Conservation (phyloP, 1,140 invertebrate genomes). For the Schlechtendalia chinensis region DNA sequence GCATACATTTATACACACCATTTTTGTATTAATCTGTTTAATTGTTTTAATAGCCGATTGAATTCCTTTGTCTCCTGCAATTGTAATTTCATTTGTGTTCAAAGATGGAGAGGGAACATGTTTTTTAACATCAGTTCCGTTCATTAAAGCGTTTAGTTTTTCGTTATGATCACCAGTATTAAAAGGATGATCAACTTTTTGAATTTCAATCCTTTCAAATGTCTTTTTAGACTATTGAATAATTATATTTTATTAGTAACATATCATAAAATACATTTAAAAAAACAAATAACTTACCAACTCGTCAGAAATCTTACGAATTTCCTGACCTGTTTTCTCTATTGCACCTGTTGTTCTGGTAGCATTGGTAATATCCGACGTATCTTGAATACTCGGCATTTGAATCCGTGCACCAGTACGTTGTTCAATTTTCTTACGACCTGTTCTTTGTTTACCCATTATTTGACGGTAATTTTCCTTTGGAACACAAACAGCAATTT, state of each 20-base stretch:
- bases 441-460: conserved; percentile 82
- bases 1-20: conserved; percentile 62
- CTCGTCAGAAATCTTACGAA: conserved; percentile 89
- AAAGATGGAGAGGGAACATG: conserved; percentile 91
- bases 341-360: conserved; percentile 92
- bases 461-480: conserved; percentile 96
- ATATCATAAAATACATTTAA: neutral
- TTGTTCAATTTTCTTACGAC: conserved; percentile 86
- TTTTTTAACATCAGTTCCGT: conserved; percentile 84
- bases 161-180: conserved; percentile 86
- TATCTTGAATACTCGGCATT: conserved; percentile 82
- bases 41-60: conserved; percentile 81
- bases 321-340: conserved; percentile 93
- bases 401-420: conserved; percentile 89
- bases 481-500: conserved; percentile 82
- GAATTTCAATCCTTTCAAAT: conserved; percentile 78
- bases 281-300: conserved; percentile 61
- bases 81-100: conserved; percentile 89
- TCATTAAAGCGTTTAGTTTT: conserved; percentile 71
- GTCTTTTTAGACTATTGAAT: conserved; percentile 69
- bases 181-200: conserved; percentile 94
- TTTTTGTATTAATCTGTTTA: conserved; percentile 81
- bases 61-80: conserved; percentile 95
- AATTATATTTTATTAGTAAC: conserved; percentile 31
- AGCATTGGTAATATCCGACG: conserved; percentile 81